A percentile compares a stretch with the other conserved stretches of the same genome.
phyloP scores from a whole-genome alignment of 1,140 invertebrate species.

The Scaptomyza pallida region DNA sequence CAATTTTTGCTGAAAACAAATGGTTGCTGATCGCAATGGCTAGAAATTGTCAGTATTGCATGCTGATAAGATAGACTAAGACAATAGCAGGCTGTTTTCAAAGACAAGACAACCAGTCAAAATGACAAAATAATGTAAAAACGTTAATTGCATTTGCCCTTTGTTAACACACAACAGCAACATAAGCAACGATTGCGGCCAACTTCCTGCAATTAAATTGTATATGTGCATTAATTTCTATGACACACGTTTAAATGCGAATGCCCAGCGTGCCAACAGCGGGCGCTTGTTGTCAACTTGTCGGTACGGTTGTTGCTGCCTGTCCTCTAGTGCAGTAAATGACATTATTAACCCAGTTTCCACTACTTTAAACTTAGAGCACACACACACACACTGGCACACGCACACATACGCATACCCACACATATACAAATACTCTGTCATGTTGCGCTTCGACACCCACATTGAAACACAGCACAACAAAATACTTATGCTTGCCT shows the following conservation, averaged over 20 bases:
- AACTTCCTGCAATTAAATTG: conserved; percentile 57
- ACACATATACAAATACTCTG: conserved; percentile 29
- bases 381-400: conserved; percentile 28
- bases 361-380: conserved; percentile 53
- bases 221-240: conserved; percentile 40
- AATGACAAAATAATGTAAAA: too few relatives aligned
- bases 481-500: not conserved
- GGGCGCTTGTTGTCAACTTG: conserved; percentile 51
- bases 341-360: conserved; percentile 80
- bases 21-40: too few relatives aligned
- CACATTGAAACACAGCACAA: conserved; percentile 47
- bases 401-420: conserved; percentile 8
- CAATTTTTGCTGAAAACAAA: too few relatives aligned
- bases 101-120: too few relatives aligned
- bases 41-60: too few relatives aligned
- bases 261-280: too few relatives aligned
- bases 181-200: conserved; percentile 14
- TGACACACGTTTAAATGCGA: conserved; percentile 30
- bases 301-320: conserved; percentile 10
- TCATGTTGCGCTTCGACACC: conserved; percentile 71
- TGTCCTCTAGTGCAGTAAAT: conserved; percentile 70
- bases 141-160: too few relatives aligned
- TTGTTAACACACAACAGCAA: too few relatives aligned
- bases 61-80: too few relatives aligned
- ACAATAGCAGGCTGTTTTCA: too few relatives aligned